Evolutionary conservation across 2,797 vertebrate species (phyloP), one percentile per base, ranked within the genome.

Genomic region (Malacoraja senta): DNA sequence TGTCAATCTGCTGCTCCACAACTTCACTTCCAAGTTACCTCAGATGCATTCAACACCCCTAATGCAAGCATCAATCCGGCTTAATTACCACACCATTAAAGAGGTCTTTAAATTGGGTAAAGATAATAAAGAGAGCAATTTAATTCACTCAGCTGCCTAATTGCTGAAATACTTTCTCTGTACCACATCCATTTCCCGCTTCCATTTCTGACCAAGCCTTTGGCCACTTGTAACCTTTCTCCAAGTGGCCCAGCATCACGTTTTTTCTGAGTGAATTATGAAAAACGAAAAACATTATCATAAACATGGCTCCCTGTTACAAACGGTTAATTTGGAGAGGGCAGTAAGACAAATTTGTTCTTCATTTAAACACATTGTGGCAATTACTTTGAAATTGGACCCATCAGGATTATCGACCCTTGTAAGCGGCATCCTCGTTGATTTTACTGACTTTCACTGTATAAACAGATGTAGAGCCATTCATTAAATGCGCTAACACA

Each of bases 401-500:
- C 84, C 32, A 19, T 88, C 84, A 68, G 84, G n/a, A 68, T 32
- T 68, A 35, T 19, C n/a, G 19, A 10, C 84, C 65, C 84, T 88
- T 32, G 29, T 2, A 35, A 88, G n/a, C n/a, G 8, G 32, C 65
- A 63, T 32, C 63, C 17, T 65, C 21, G n/a, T 68, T 68, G 84
- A 68, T 88, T 68, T 63, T 86, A 86, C 17, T 63, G 83, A 58
- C 29, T 86, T 15, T 86, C 83, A 65, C 26, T 32, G 29, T 63
- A 15, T n/a, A 88, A 86, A 88, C 63, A 68, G 21, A 88, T 65
- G 65, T 88, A 88, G 61, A 35, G n/a, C 63, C 63, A 68, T 68
- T 88, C 65, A 88, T 88, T 68, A 35, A 88, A 19, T 68, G 84
- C 21, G 63, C 65, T 68, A 88, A 65, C n/a, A 65, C 63, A 88